Percentiles rank a stretch among this genome's conserved stretches.
Evolutionary conservation across 2,113 vertebrate genomes (phyloP).

Genomic region (Protobothrops mucrosquamatus): DNA sequence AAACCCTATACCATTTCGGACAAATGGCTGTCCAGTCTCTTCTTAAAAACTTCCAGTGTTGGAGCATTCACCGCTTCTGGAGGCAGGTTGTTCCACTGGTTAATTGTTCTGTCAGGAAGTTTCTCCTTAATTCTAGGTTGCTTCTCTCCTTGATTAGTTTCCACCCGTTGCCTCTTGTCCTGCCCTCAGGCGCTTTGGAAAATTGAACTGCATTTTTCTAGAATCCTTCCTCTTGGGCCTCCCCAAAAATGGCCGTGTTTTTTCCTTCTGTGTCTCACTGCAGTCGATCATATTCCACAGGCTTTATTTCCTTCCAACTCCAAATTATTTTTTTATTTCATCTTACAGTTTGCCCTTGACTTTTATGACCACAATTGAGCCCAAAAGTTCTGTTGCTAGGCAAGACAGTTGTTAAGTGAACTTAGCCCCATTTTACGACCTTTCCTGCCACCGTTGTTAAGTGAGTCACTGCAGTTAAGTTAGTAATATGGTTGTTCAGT

Average conservation of each 20-base stretch:
- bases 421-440: not conserved
- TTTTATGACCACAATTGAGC: not conserved
- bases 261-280: not conserved
- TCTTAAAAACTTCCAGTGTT: no score
- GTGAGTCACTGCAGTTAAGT: not conserved
- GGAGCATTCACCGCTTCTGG: no score
- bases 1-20: no score
- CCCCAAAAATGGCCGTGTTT: not conserved
- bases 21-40: no score
- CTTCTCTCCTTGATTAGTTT: no score
- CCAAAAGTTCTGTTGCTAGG: not conserved
- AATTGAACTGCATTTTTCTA: not conserved
- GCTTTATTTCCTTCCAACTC: not conserved
- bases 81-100: no score
- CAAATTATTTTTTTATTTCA: not conserved
- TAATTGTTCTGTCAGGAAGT: no score
- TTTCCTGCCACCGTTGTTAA: not conserved
- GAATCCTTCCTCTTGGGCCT: not conserved
- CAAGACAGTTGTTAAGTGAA: not conserved
- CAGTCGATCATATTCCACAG: not conserved
- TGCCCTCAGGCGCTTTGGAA: no score
- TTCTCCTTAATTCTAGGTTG: no score
- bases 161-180: no score
- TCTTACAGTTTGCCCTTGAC: not conserved
- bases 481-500: not conserved